Percentiles rank a stretch among this genome's conserved stretches.
These are phyloP conservation scores for Narcine bancroftii DNA, from an alignment of 2,113 vertebrate species.

Conservation along the genomic window DNA sequence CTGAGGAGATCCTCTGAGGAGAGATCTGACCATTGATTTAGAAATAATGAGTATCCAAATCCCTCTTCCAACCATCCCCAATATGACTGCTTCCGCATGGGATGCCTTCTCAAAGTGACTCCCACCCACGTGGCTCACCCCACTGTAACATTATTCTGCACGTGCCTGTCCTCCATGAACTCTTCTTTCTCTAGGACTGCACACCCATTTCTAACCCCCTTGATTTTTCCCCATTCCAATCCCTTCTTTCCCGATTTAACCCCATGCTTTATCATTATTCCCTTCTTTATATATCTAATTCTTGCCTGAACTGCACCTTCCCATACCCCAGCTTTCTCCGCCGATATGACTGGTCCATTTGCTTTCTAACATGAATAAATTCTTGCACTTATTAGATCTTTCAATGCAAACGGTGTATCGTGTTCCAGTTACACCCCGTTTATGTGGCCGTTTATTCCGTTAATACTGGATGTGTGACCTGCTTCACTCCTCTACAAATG, in stretches of 20 bases:
- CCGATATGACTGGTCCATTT: too few species aligned
- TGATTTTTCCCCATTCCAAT: too few species aligned
- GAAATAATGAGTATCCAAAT: too few species aligned
- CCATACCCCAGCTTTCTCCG: not conserved
- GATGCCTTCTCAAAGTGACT: not conserved
- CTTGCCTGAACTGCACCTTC: not conserved
- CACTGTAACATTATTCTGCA: not conserved
- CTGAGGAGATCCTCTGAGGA: not conserved
- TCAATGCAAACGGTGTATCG: not conserved
- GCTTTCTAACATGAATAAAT: not conserved
- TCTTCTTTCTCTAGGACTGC: not conserved
- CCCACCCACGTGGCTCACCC: not conserved
- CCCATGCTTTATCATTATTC: too few species aligned
- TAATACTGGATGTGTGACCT: too few species aligned
- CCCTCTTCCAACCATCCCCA: not conserved
- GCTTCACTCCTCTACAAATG: not conserved
- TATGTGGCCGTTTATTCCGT: not conserved
- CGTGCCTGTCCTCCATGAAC: not conserved
- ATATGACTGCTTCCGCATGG: not conserved
- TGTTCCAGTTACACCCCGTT: not conserved
- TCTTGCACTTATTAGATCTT: not conserved
- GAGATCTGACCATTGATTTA: not conserved
- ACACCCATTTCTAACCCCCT: too few species aligned
- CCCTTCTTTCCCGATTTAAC: not conserved
- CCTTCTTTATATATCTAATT: not conserved